Base-by-base conservation (phyloP, 2,113 vertebrate genomes). In the Mormoops blainvillei region DNA sequence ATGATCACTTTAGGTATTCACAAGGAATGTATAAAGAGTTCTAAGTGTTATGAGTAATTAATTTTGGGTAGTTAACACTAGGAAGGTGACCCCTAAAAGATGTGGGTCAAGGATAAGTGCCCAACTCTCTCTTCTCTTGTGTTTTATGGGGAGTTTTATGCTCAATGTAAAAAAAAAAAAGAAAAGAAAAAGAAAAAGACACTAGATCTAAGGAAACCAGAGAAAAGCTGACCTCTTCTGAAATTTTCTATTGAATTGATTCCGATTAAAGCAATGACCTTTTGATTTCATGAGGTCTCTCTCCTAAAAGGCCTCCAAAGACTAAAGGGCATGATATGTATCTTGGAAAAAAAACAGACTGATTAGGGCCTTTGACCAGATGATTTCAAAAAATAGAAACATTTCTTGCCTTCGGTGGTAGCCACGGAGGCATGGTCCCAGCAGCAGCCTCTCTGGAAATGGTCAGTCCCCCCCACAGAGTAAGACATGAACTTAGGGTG, bases 141-240 rank as follows among this genome's bases (percentile, higher is more conserved):
- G 26, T 84, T 96, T 97, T 96, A 94, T 96, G 54, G 41, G 56
- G 54, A 91, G 45, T 95, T 94, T 97, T 95, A 92, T 61, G 56
- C 43, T 95, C 61, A 22, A 2, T 50, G 19, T 96, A 78, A 76
- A 74, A 67, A 67, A n/a, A n/a, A n/a, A n/a, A 74, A 67, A 67
- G n/a, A n/a, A n/a, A n/a, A 74, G n/a, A 67, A 63, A 61, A 70
- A 77, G 71, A 74, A 91, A 95, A 96, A 95, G 82, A 70, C 43
- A 73, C 52, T 70, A 63, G 50, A 74, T 87, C 86, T 61, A 86
- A 94, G 85, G 92, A 85, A 94, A 48, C 48, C 28, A 16, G 65
- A 73, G 48, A 88, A 92, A 96, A 94, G 11, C 61, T 94, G 81
- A 85, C 48, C 67, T 92, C 76, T 92, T 84, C 38, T 91, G 77